These are phyloP conservation scores for Drosophila cardini DNA, from an alignment of 1,140 invertebrate species.

Conservation along the genomic window DNA sequence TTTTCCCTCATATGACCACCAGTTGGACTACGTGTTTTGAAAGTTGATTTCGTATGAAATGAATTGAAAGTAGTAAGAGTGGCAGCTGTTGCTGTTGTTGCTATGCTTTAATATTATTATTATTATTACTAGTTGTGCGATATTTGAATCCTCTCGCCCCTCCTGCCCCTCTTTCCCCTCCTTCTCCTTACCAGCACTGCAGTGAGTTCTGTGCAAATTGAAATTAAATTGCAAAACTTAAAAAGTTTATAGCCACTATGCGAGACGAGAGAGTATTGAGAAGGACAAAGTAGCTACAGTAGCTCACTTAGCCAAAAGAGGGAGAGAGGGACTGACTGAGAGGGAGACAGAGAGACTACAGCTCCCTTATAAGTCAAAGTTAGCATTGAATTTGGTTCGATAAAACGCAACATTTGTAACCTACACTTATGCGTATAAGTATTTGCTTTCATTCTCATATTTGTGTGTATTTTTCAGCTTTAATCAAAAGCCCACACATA, in stretches of 20 bases:
- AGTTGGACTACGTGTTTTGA: slow-evolving; percentile 67
- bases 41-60: slow-evolving; percentile 68
- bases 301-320: slow-evolving; percentile 47
- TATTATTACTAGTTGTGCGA: slow-evolving; percentile 57
- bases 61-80: slow-evolving; percentile 5
- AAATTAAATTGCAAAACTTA: slow-evolving; percentile 82
- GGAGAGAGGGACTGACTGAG: no score
- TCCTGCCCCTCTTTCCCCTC: slow-evolving; percentile 5
- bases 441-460: slow-evolving; percentile 30
- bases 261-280: slow-evolving; percentile 30
- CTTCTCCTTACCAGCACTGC: neutral
- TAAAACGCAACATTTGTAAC: slow-evolving; percentile 10
- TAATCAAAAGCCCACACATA: slow-evolving; percentile 51
- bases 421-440: slow-evolving; percentile 36
- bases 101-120: slow-evolving; percentile 43
- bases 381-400: neutral
- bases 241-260: slow-evolving; percentile 74
- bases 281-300: slow-evolving; percentile 5
- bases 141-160: slow-evolving; percentile 55
- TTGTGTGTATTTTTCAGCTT: slow-evolving; percentile 43
- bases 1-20: neutral
- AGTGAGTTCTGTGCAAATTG: slow-evolving; percentile 60
- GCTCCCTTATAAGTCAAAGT: slow-evolving; percentile 36
- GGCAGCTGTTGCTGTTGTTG: slow-evolving; percentile 17
- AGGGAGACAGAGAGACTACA: neutral